Conservation (phyloP, 2,113 vertebrate species). For the Anoplopoma fimbria region DNA sequence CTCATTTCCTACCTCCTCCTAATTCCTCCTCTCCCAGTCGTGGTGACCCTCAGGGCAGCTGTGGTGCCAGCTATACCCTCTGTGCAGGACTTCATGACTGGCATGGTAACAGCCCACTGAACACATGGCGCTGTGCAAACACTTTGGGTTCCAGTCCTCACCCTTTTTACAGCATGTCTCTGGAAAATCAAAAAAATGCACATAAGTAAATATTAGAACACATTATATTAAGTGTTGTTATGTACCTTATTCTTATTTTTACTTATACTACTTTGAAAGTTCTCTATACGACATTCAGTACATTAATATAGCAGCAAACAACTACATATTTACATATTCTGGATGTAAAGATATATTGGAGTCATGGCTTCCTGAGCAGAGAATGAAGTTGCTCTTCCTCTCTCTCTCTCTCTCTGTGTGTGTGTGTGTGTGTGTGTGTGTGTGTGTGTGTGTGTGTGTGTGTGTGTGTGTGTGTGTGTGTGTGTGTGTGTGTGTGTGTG, state of each 20-base stretch:
- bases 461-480: too few species aligned
- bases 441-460: too few species aligned
- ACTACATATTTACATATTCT: too few species aligned
- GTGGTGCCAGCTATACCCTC: slow-evolving; percentile 66
- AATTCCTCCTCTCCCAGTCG: slow-evolving; percentile 34
- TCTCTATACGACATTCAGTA: too few species aligned
- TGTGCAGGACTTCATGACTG: slow-evolving; percentile 66
- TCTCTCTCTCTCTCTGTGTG: too few species aligned
- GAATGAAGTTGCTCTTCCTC: too few species aligned
- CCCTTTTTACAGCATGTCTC: slow-evolving; percentile 9
- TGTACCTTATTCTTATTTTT: not conserved
- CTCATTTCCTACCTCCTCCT: slow-evolving; percentile 19
- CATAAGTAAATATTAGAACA: not conserved
- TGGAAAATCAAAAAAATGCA: not conserved
- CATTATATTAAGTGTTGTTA: not conserved
- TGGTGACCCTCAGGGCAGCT: slow-evolving; percentile 51
- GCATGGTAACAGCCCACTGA: slow-evolving; percentile 55
- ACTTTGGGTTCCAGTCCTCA: slow-evolving; percentile 25
- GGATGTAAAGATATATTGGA: too few species aligned
- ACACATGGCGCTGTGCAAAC: slow-evolving; percentile 45
- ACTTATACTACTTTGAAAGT: not conserved
- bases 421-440: too few species aligned
- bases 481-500: too few species aligned
- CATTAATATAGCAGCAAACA: too few species aligned
- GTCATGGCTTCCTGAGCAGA: too few species aligned